Conservation (phyloP, 2,113 vertebrate genomes). For the Riparia riparia region DNA sequence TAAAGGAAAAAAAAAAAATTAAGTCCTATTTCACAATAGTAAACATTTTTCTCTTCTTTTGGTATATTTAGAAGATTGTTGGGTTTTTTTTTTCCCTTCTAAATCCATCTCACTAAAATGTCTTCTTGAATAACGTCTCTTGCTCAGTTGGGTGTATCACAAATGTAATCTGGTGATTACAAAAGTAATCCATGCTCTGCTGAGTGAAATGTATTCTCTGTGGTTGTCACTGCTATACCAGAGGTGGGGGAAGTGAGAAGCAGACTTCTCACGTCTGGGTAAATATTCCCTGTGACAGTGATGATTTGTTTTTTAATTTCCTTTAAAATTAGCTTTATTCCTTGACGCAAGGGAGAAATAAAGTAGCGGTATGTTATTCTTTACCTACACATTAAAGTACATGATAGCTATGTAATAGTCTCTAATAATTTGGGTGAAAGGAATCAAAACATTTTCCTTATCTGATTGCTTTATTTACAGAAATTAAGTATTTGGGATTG, state of each 20-base stretch:
- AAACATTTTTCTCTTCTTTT: background rate
- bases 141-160: background rate
- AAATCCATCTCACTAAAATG: background rate
- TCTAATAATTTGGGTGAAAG: background rate
- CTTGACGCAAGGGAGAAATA: background rate
- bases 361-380: background rate
- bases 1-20: background rate
- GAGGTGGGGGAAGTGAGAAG: background rate
- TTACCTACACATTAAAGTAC: background rate
- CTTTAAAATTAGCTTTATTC: background rate
- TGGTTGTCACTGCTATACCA: background rate
- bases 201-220: background rate
- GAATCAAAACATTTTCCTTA: background rate
- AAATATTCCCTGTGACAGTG: background rate
- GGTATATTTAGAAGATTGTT: background rate
- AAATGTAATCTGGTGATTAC: background rate
- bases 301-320: background rate
- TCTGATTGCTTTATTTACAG: background rate
- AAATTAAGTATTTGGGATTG: background rate
- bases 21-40: background rate
- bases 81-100: background rate
- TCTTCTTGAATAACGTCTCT: background rate
- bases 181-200: background rate
- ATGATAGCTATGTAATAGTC: background rate
- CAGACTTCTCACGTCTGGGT: background rate